Percentiles rank a stretch among this genome's conserved stretches.
These are phyloP conservation scores for Electrophaes corylata DNA, from an alignment of 2,888 invertebrate genomes.

Conservation along the genomic window DNA sequence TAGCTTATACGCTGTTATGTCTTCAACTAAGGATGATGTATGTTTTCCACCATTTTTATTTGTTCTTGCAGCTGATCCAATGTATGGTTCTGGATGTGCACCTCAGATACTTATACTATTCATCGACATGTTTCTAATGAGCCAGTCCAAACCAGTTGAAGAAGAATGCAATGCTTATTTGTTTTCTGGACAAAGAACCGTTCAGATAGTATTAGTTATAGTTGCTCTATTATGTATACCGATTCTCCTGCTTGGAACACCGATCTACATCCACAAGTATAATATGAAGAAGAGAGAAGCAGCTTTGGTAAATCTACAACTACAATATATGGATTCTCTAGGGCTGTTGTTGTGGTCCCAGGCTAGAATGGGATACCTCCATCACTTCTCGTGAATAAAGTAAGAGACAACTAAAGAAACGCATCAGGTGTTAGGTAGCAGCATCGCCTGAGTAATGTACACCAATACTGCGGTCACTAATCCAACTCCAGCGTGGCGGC, in stretches of 20 bases:
- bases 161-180: conserved; percentile 82
- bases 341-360: too few relatives aligned
- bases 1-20: too few relatives aligned
- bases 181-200: conserved; percentile 74
- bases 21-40: neutral
- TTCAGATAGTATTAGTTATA: conserved; percentile 86
- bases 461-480: too few relatives aligned
- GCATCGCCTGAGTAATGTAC: too few relatives aligned
- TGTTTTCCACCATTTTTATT: neutral
- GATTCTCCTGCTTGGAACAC: conserved; percentile 89
- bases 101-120: conserved; percentile 90
- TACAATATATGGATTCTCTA: neutral
- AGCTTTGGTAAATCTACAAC: conserved; percentile 40
- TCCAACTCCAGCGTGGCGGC: too few relatives aligned
- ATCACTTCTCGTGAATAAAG: too few relatives aligned
- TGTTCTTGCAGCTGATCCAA: conserved; percentile 10
- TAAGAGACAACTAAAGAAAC: too few relatives aligned
- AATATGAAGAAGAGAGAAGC: conserved; percentile 46
- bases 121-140: conserved; percentile 89
- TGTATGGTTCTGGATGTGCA: conserved; percentile 80
- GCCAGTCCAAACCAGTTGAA: conserved; percentile 49
- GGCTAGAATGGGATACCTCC: too few relatives aligned
- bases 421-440: too few relatives aligned
- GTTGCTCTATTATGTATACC: conserved; percentile 87
- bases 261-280: conserved; percentile 74